A percentile compares a stretch with the other conserved stretches of the same genome.
phyloP scores from a whole-genome alignment of 1,140 invertebrate genomes.

The Ostrea denselamellosa region DNA sequence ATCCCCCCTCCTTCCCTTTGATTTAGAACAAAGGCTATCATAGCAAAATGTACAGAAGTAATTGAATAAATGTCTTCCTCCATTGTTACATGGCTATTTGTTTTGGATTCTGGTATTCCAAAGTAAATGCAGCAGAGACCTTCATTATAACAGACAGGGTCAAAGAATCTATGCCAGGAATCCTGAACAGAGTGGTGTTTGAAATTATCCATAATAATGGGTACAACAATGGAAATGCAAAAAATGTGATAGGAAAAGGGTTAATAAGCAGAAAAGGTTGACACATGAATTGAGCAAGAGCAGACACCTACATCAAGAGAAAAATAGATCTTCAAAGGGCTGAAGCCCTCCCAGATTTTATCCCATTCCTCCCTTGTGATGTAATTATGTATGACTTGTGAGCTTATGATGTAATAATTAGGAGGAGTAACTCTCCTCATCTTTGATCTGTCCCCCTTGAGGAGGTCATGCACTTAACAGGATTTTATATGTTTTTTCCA shows the following conservation, averaged over 20 bases:
- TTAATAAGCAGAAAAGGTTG: conserved; percentile 28
- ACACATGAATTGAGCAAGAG: background rate
- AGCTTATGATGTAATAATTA: conserved; percentile 1
- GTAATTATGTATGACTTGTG: conserved; percentile 20
- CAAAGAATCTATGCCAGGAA: background rate
- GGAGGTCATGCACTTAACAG: conserved; percentile 24
- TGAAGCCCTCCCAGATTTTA: background rate
- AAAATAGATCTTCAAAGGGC: conserved; percentile 28
- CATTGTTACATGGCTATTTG: background rate
- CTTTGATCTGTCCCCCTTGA: conserved; percentile 34
- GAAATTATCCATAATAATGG: background rate
- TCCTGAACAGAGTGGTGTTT: background rate
- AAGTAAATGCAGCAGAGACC: background rate
- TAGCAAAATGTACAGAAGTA: conserved; percentile 14
- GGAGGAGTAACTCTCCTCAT: conserved; percentile 1
- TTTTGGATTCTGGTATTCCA: conserved; percentile 20
- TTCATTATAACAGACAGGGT: background rate
- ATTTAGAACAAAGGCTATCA: background rate
- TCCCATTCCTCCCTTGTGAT: conserved; percentile 29
- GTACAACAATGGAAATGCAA: background rate
- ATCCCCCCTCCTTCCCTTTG: background rate
- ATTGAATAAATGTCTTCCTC: conserved; percentile 5
- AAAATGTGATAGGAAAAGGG: conserved; percentile 16
- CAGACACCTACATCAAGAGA: background rate
- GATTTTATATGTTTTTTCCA: conserved; percentile 10